Percentiles rank a stretch among this genome's conserved stretches.
Conservation (phyloP, 1,140 invertebrate species). For the Drosophila parvula region DNA sequence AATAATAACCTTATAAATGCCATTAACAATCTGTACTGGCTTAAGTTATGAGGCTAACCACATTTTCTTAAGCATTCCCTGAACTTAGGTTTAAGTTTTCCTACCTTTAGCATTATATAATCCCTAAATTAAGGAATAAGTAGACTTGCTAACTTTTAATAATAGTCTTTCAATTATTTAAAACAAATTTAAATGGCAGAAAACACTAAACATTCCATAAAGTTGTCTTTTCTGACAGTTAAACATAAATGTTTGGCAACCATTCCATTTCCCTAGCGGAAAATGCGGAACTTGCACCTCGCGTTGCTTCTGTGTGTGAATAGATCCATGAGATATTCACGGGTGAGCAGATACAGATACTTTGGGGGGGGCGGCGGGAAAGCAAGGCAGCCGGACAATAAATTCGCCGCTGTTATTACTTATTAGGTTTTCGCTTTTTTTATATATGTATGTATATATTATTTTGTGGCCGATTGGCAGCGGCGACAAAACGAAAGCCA, state of each 20-base stretch:
- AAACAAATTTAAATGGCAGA: background rate
- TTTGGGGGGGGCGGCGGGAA: background rate
- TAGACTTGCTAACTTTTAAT: too few species aligned
- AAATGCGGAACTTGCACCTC: conserved; percentile 15
- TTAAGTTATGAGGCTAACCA: background rate
- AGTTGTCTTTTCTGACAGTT: background rate
- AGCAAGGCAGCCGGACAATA: conserved; percentile 16
- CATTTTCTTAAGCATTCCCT: background rate
- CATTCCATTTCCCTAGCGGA: background rate
- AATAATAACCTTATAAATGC: background rate
- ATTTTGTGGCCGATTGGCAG: conserved; percentile 26
- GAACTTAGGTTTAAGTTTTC: background rate
- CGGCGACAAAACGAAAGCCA: conserved; percentile 37
- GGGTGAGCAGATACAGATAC: conserved; percentile 15
- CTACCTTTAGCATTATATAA: background rate
- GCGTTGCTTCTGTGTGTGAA: background rate
- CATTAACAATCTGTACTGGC: background rate
- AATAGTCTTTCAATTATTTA: background rate
- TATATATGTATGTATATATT: background rate
- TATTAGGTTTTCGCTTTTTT: conserved; percentile 33
- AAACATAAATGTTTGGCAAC: background rate
- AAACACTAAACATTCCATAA: background rate
- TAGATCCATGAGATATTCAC: conserved; percentile 12
- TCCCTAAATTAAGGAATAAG: background rate
- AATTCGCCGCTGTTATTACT: conserved; percentile 37